A percentile compares a stretch with the other conserved stretches of the same genome.
These are phyloP conservation scores for Anthonomus grandis DNA, from an alignment of 1,140 invertebrate genomes.

Conservation along the genomic window DNA sequence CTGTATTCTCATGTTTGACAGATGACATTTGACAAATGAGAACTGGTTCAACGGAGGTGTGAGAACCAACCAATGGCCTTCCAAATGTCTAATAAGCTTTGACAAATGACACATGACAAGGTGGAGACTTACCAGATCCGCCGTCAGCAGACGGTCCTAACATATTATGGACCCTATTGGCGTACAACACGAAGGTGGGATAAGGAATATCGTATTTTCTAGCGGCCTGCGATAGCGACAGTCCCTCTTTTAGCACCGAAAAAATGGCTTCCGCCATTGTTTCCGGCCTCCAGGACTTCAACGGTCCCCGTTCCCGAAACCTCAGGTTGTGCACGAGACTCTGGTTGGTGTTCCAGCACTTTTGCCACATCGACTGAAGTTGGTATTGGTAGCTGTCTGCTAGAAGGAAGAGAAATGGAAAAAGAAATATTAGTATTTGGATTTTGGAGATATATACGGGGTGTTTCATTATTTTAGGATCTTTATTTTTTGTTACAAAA, in stretches of 20 bases:
- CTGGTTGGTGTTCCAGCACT: constrained; percentile 89
- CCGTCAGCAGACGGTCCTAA: constrained; percentile 84
- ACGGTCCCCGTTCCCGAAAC: constrained; percentile 85
- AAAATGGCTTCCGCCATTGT: constrained; percentile 93
- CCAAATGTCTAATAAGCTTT: too few species aligned
- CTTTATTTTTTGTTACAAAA: too few species aligned
- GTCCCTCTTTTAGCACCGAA: constrained; percentile 84
- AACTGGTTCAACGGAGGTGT: too few species aligned
- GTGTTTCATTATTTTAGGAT: too few species aligned
- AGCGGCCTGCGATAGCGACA: constrained; percentile 83
- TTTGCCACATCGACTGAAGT: constrained; percentile 91
- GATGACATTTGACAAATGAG: too few species aligned
- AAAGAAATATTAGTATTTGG: constrained; percentile 13
- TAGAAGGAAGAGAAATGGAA: constrained; percentile 49
- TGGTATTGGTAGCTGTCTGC: constrained; percentile 93
- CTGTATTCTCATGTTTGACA: too few species aligned
- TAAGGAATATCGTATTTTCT: constrained; percentile 92
- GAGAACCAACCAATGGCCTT: too few species aligned
- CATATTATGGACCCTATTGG: constrained; percentile 91
- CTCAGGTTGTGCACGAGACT: constrained; percentile 81
- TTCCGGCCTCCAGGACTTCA: constrained; percentile 89
- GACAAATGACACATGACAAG: too few species aligned
- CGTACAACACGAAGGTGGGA: constrained; percentile 91
- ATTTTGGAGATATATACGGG: background rate
- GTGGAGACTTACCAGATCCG: constrained; percentile 74